Conservation (phyloP, 2,113 vertebrate genomes). For the Anoplopoma fimbria region DNA sequence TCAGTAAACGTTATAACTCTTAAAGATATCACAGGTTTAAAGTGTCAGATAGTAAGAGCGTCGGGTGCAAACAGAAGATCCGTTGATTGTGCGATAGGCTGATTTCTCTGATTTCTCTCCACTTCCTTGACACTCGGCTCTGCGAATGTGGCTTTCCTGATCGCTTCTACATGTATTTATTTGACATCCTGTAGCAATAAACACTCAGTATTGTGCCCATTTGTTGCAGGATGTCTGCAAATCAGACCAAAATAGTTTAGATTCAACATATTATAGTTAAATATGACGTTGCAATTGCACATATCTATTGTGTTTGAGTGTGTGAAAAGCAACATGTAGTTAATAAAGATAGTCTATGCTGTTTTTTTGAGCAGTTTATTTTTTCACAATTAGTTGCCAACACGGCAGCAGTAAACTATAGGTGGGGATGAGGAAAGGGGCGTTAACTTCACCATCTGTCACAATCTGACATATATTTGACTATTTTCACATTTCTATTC, state of each 20-base stretch:
- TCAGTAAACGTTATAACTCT: slow-evolving; percentile 37
- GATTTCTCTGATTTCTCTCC: slow-evolving; percentile 39
- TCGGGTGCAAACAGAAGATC: neutral
- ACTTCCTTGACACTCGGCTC: slow-evolving; percentile 72
- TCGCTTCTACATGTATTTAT: neutral
- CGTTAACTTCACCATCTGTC: slow-evolving; percentile 21
- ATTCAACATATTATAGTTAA: neutral
- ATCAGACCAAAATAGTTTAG: neutral
- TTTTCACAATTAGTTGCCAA: neutral
- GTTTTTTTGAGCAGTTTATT: neutral
- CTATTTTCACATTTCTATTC: neutral
- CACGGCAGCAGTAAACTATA: neutral
- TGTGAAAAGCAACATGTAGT: neutral
- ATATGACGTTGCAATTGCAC: neutral
- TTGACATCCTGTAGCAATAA: slow-evolving; percentile 14
- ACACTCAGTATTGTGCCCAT: neutral
- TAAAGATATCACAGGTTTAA: neutral
- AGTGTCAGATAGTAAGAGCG: neutral
- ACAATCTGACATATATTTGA: neutral
- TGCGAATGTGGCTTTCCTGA: slow-evolving; percentile 24
- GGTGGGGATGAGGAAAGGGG: slow-evolving; percentile 1
- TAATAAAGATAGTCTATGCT: neutral
- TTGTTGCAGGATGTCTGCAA: neutral
- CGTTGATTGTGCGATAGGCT: neutral
- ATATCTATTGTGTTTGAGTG: neutral